phyloP scores from a whole-genome alignment of 2,888 invertebrate species.

The Lordiphosa fenestrarum region DNA sequence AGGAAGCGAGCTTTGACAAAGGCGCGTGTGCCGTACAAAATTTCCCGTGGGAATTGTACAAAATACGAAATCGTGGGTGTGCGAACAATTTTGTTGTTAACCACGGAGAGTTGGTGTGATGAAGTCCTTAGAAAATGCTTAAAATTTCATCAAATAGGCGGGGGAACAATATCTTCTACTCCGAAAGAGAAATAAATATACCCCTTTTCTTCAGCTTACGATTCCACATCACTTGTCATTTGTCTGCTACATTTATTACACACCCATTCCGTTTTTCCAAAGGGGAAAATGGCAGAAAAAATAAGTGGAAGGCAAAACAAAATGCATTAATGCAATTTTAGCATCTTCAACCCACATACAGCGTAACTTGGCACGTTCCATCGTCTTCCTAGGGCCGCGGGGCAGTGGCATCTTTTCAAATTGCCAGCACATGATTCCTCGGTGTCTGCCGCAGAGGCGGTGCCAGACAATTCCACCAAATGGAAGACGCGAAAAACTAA shows the following conservation, averaged over 20 bases:
- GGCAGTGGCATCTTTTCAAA: conserved; percentile 47
- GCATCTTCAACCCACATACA: conserved; percentile 41
- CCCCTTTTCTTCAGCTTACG: conserved; percentile 14
- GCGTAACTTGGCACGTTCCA: conserved; percentile 47
- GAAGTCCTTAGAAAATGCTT: neutral
- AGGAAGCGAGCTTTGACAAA: conserved; percentile 23
- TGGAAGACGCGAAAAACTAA: neutral
- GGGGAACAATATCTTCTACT: no score
- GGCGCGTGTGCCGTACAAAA: conserved; percentile 36
- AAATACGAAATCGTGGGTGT: conserved; percentile 53
- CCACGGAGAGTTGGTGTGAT: neutral
- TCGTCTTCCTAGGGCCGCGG: conserved; percentile 15
- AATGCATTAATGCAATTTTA: conserved; percentile 68
- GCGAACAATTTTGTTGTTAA: conserved; percentile 37
- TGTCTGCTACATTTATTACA: conserved; percentile 42
- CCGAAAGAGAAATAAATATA: no score
- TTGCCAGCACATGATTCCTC: conserved; percentile 54
- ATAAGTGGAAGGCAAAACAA: conserved; percentile 4
- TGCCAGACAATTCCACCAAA: conserved; percentile 20
- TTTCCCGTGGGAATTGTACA: conserved; percentile 66
- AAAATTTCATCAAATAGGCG: no score
- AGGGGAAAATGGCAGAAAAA: conserved; percentile 22
- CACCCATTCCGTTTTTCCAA: conserved; percentile 25
- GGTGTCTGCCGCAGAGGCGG: conserved; percentile 11
- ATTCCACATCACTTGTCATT: conserved; percentile 55